Conservation (phyloP, 1,140 invertebrate genomes). For the Diachasma alloeum region DNA sequence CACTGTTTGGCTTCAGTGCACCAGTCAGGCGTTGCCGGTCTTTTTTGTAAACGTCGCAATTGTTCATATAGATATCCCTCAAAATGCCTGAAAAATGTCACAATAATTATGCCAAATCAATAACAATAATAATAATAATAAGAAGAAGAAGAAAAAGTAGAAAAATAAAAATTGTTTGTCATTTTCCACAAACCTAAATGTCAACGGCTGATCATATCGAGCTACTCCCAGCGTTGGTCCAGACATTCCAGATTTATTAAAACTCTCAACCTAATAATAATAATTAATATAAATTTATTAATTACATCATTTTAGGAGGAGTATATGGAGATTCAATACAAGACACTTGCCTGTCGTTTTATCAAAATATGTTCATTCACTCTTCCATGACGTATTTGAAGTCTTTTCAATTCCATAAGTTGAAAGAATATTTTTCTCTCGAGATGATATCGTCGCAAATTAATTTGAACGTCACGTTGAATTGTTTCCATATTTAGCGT, state of each 20-base stretch:
- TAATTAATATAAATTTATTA: not conserved
- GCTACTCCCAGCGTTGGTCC: conserved; percentile 59
- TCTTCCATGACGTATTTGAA: conserved; percentile 90
- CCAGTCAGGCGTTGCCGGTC: conserved; percentile 67
- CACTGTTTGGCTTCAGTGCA: conserved; percentile 72
- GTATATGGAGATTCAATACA: no score
- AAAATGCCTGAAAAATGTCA: conserved; percentile 78
- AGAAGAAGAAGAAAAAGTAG: no score
- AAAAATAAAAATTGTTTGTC: no score
- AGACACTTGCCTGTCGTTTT: conserved; percentile 72
- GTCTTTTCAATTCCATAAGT: conserved; percentile 88
- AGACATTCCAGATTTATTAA: conserved; percentile 59
- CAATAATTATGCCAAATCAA: no score
- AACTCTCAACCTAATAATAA: conserved; percentile 54
- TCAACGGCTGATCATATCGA: conserved; percentile 59
- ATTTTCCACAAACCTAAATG: conserved; percentile 51
- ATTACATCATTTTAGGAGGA: no score
- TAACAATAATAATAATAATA: no score
- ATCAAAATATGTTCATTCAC: conserved; percentile 90
- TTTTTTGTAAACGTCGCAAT: conserved; percentile 78
- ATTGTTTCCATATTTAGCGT: conserved; percentile 57
- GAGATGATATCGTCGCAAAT: conserved; percentile 77
- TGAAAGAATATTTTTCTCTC: conserved; percentile 95
- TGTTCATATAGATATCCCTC: conserved; percentile 93
- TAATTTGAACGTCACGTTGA: conserved; percentile 60